Conservation (phyloP, 2,113 vertebrate genomes). For the Amia ocellicauda region DNA sequence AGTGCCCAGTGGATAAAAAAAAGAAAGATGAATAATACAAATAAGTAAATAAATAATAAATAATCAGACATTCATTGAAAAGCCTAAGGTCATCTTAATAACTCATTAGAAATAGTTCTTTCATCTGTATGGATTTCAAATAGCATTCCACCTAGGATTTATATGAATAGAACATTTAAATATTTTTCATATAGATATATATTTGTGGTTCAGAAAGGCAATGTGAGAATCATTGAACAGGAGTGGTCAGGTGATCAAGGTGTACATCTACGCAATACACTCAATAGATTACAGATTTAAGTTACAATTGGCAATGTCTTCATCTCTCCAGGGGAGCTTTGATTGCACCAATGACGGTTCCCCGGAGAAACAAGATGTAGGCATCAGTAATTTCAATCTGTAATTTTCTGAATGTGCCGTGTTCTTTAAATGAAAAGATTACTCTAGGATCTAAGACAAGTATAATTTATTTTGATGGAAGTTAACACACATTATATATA, state of each 20-base stretch:
- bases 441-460: background rate
- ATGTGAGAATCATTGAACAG: too few relatives aligned
- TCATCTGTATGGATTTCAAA: too few relatives aligned
- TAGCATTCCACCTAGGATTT: too few relatives aligned
- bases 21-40: constrained; percentile 1
- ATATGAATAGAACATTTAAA: too few relatives aligned
- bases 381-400: constrained; percentile 24
- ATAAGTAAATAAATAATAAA: background rate
- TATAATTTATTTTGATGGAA: background rate
- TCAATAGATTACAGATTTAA: constrained; percentile 11
- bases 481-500: background rate
- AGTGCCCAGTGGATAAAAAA: background rate
- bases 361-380: background rate
- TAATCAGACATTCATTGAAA: too few relatives aligned
- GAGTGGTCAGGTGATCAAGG: background rate
- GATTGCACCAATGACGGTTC: constrained; percentile 13
- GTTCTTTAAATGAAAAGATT: constrained; percentile 15
- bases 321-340: constrained; percentile 17
- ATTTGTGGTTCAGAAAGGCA: background rate
- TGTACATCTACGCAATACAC: background rate
- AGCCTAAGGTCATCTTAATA: too few relatives aligned
- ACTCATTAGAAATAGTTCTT: too few relatives aligned
- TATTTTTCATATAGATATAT: too few relatives aligned
- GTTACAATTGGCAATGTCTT: constrained; percentile 24
- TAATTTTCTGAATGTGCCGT: constrained; percentile 16